Conservation (phyloP, 1,140 invertebrate genomes). For the Caerostris darwini region DNA sequence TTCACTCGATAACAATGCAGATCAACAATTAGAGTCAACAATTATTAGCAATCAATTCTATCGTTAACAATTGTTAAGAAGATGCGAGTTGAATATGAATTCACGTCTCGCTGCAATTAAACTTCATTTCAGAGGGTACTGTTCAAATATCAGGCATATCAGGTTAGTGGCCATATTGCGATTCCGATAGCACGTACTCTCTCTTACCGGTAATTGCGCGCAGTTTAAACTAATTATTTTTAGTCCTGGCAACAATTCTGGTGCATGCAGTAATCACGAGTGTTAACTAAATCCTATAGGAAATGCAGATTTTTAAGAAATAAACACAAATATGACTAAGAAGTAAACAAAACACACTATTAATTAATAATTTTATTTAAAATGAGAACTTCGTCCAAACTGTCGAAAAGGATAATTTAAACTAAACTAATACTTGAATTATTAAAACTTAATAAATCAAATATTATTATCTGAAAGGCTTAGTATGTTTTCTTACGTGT, state of each 20-base stretch:
- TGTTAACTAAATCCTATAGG: too few species aligned
- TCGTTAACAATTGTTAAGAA: background rate
- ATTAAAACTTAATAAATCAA: too few species aligned
- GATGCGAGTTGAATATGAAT: background rate
- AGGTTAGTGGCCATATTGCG: background rate
- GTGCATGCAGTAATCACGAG: background rate
- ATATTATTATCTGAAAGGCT: too few species aligned
- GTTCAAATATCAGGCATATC: background rate
- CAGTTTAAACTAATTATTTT: slow-evolving; percentile 23
- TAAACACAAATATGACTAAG: too few species aligned
- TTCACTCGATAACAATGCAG: background rate
- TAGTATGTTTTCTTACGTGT: too few species aligned
- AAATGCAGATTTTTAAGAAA: too few species aligned
- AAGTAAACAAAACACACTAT: too few species aligned
- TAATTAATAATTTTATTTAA: too few species aligned
- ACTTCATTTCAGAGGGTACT: background rate
- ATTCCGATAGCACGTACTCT: background rate
- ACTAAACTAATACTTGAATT: too few species aligned
- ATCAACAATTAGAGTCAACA: slow-evolving; percentile 1
- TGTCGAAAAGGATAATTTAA: too few species aligned
- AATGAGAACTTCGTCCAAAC: too few species aligned
- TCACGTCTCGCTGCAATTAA: background rate
- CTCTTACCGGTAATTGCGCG: background rate
- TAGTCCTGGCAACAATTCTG: background rate
- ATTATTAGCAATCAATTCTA: slow-evolving; percentile 10